Evolutionary conservation across 2,797 vertebrate genomes (phyloP).

Genomic region (Pristis pectinata): DNA sequence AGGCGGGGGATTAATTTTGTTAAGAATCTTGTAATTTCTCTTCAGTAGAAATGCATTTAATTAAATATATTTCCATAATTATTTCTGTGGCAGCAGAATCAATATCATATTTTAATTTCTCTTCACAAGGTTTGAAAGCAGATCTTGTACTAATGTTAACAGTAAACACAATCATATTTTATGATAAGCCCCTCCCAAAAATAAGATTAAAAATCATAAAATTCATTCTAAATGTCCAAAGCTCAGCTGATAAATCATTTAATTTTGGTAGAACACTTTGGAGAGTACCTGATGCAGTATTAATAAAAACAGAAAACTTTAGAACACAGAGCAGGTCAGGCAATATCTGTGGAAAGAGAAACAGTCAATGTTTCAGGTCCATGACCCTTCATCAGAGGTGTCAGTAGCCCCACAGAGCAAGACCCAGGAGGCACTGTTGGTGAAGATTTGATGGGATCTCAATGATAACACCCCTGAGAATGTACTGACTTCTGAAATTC

Average conservation of each 20-base stretch:
- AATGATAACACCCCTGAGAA: neutral
- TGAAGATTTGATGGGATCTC: neutral
- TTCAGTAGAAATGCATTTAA: neutral
- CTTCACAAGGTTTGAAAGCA: neutral
- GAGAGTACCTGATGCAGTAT: neutral
- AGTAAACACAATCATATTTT: neutral
- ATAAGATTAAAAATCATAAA: neutral
- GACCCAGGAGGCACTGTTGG: neutral
- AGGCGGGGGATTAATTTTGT: neutral
- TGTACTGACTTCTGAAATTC: neutral
- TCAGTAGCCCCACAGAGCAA: neutral
- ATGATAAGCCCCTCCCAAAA: neutral
- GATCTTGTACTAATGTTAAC: neutral
- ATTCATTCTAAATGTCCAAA: neutral
- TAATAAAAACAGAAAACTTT: too few species aligned
- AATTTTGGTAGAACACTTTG: neutral
- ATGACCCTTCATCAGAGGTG: too few species aligned
- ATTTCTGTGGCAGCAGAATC: neutral
- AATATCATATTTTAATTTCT: neutral
- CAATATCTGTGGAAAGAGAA: too few species aligned
- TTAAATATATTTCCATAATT: neutral
- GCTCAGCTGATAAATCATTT: neutral
- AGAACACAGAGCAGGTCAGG: too few species aligned
- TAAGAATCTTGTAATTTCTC: neutral
- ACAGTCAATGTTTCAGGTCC: too few species aligned